Conservation (phyloP, 2,888 invertebrate genomes). For the Polydrusus pterygomalis region DNA sequence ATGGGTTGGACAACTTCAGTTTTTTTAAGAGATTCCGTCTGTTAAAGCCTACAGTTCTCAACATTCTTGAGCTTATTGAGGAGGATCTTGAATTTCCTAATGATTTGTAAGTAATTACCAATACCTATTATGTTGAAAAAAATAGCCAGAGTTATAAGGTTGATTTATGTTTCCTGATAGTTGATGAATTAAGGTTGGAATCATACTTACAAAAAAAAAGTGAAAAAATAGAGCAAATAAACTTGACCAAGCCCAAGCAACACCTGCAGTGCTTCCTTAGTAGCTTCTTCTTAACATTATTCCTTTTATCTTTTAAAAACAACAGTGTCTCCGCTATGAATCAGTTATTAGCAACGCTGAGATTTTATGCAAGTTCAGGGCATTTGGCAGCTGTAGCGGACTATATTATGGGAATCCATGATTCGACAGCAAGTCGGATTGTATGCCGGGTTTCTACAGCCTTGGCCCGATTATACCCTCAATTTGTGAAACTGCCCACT, state of each 20-base stretch:
- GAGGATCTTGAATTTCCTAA: background rate
- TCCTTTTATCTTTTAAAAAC: constrained; percentile 30
- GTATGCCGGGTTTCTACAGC: background rate
- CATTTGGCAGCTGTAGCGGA: constrained; percentile 41
- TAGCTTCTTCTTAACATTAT: too few relatives aligned
- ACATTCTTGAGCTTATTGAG: background rate
- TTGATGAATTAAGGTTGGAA: too few relatives aligned
- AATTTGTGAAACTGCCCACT: constrained; percentile 36
- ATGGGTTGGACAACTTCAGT: too few relatives aligned
- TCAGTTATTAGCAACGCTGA: constrained; percentile 41
- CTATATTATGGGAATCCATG: constrained; percentile 39
- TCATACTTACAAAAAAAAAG: too few relatives aligned
- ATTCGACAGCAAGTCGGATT: background rate
- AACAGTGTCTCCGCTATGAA: constrained; percentile 40
- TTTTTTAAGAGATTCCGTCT: too few relatives aligned
- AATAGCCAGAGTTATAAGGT: too few relatives aligned
- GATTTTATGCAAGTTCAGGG: constrained; percentile 43
- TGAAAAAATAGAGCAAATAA: too few relatives aligned
- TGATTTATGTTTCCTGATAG: too few relatives aligned
- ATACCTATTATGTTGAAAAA: background rate
- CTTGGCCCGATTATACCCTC: constrained; percentile 13
- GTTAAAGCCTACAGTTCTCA: too few relatives aligned
- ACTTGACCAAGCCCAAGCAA: too few relatives aligned
- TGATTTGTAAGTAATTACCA: background rate
- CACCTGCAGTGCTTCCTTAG: too few relatives aligned